Evolutionary conservation across 1,140 invertebrate species (phyloP).

Genomic region (Reticulitermes speratus): DNA sequence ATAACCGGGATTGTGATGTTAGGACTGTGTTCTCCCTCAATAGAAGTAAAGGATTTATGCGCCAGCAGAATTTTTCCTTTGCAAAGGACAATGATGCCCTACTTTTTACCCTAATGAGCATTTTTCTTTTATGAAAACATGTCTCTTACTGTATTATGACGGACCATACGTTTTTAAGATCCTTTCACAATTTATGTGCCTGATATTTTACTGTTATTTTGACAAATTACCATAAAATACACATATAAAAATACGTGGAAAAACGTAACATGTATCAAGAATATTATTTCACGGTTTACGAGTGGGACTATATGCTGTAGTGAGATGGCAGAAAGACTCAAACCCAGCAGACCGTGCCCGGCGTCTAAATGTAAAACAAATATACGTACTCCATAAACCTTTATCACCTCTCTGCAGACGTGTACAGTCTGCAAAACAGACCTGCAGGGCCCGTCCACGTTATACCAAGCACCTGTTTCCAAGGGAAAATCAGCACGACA

Average conservation of each 20-base stretch:
- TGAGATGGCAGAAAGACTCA: not conserved
- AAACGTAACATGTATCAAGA: not conserved
- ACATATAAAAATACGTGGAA: not conserved
- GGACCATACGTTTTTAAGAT: not conserved
- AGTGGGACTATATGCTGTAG: not conserved
- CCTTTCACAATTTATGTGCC: not conserved
- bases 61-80: not conserved
- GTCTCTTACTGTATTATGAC: not conserved
- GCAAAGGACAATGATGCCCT: not conserved
- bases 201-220: not conserved
- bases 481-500: too few relatives aligned
- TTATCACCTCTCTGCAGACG: slow-evolving; percentile 13
- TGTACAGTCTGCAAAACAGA: not conserved
- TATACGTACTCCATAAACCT: not conserved
- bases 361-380: not conserved
- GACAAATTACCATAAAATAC: slow-evolving; percentile 17
- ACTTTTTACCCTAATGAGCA: not conserved
- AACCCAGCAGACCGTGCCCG: not conserved
- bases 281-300: not conserved
- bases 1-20: too few relatives aligned
- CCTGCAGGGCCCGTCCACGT: too few relatives aligned
- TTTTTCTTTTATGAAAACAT: not conserved
- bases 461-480: too few relatives aligned
- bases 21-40: too few relatives aligned
- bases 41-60: not conserved